Conservation (phyloP, 2,888 invertebrate species). For the Polia nebulosa region DNA sequence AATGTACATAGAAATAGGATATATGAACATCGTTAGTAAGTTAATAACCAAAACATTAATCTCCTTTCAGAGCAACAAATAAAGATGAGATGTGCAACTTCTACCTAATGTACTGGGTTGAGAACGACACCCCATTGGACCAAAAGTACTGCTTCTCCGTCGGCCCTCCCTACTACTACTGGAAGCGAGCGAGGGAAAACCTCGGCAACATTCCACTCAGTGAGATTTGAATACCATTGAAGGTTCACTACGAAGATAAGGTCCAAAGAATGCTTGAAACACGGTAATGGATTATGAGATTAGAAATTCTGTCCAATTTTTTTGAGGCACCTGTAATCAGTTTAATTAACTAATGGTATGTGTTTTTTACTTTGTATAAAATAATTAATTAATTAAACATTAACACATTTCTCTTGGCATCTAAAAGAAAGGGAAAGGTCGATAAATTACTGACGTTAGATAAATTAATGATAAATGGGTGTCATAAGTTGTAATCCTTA, state of each 20-base stretch:
- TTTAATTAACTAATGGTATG: too few species aligned
- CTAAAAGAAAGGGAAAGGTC: neutral
- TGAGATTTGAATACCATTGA: constrained; percentile 71
- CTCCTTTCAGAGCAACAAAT: constrained; percentile 93
- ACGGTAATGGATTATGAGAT: constrained; percentile 52
- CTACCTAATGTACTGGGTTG: constrained; percentile 98
- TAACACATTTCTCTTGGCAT: neutral
- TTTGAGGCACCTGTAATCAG: constrained; percentile 1
- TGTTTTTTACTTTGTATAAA: neutral
- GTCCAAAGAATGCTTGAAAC: constrained; percentile 17
- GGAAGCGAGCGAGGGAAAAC: constrained; percentile 92
- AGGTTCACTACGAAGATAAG: neutral
- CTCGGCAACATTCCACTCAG: constrained; percentile 94
- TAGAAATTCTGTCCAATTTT: constrained; percentile 10
- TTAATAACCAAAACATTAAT: neutral
- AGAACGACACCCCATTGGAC: constrained; percentile 93
- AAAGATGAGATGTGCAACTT: constrained; percentile 99
- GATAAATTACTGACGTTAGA: neutral
- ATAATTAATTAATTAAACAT: neutral
- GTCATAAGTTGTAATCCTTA: constrained; percentile 6
- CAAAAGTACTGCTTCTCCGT: constrained; percentile 96
- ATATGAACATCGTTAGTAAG: neutral
- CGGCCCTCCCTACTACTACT: constrained; percentile 96
- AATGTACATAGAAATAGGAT: too few species aligned
- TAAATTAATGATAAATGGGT: neutral